Base-by-base conservation (phyloP, 2,797 vertebrate genomes). In the Aulostomus chinensis region DNA sequence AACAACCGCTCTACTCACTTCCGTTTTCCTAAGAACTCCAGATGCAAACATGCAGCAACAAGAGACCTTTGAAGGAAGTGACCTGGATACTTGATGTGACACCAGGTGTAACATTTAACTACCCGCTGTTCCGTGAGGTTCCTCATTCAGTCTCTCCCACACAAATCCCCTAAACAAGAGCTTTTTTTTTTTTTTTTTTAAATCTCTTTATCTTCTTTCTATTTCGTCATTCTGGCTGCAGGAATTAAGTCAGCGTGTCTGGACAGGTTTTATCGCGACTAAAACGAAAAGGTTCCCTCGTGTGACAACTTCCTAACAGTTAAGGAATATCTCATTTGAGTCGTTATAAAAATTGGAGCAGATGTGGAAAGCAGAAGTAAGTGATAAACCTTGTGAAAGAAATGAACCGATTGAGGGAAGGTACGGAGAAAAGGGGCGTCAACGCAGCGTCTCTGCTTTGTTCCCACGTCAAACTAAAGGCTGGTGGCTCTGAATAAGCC, bases 231-330 rank as follows among this genome's bases (percentile, higher is more conserved):
- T 9, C 12, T 6, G 20, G 18, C 6, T 1, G 13, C 17, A 39
- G 52, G 57, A 68, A 74, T 50, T 16, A 42, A 15, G 7, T 2
- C 0, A 38, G 38, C 85, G 3, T 72, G 85, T 29, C 51, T 21
- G 0, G 34, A 64, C 80, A 73, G 7, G 73, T 78, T 56, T 42
- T 14, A 55, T 64, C 28, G 35, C 43, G n/a, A 59, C 34, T 15
- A 58, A 36, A 32, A 16, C 10, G 1, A 15, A 36, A 48, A 1
- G 0, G 7, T 25, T 65, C 13, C 13, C 2, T 3, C 4, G 4
- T 8, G 29, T 15, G 36, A 53, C 46, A 49, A 21, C 67, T 21
- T 2, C 12, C 0, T 36, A 48, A 51, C 49, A 26, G 29, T 25
- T 6, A 25, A 2, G 2, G 2, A 2, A 25, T 4, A 7, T 25